Percentiles rank a stretch among this genome's conserved stretches.
Evolutionary conservation across 1,140 invertebrate genomes (phyloP).

Genomic region (Drosophila willistoni): DNA sequence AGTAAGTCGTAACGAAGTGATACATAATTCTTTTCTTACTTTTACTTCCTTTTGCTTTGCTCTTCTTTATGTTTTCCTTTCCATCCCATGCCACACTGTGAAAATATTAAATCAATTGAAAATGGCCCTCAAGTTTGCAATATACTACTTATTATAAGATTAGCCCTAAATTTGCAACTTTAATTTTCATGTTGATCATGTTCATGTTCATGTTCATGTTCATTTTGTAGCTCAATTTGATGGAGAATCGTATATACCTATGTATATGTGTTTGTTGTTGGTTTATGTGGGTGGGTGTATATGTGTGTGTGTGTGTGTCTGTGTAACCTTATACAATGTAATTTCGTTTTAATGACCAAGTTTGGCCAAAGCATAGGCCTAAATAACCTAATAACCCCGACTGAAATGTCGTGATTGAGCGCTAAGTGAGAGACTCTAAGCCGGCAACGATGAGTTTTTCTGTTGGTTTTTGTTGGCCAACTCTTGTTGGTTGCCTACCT

Average conservation of each 20-base stretch:
- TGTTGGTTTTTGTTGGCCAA: slow-evolving; percentile 10
- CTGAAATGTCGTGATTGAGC: slow-evolving; percentile 61
- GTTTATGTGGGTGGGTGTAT: neutral
- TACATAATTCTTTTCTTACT: slow-evolving; percentile 66
- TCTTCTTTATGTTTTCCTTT: slow-evolving; percentile 30
- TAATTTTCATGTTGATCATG: neutral
- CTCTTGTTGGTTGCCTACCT: slow-evolving; percentile 29
- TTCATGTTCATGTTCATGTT: too few relatives aligned
- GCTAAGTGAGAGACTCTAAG: slow-evolving; percentile 24
- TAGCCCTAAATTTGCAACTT: slow-evolving; percentile 1
- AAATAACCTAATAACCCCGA: slow-evolving; percentile 73
- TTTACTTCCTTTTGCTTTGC: slow-evolving; percentile 32
- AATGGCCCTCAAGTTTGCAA: slow-evolving; percentile 14
- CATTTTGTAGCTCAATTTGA: neutral
- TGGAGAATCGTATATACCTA: neutral
- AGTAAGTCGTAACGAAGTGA: slow-evolving; percentile 78
- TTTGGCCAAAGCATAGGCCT: slow-evolving; percentile 35
- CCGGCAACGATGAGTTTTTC: slow-evolving; percentile 14
- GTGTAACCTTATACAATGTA: slow-evolving; percentile 65
- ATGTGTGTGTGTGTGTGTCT: neutral
- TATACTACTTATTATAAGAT: neutral
- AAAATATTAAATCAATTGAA: slow-evolving; percentile 33
- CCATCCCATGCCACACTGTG: slow-evolving; percentile 1
- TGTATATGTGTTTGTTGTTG: too few relatives aligned
- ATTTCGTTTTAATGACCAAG: slow-evolving; percentile 68